Conservation (phyloP, 2,113 vertebrate genomes). For the Otolemur garnettii region DNA sequence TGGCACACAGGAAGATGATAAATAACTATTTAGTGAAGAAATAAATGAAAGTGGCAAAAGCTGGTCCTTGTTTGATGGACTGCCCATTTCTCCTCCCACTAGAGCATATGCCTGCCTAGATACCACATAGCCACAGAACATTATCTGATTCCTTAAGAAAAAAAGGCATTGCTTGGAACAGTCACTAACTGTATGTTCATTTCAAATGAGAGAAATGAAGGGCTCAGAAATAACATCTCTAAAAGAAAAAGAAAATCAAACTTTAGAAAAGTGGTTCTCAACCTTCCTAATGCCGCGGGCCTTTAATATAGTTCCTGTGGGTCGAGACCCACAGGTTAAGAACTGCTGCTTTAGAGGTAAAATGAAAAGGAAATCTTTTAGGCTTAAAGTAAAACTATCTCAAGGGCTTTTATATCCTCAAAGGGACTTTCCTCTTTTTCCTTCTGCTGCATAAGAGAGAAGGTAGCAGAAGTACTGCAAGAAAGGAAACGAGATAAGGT, state of each 20-base stretch:
- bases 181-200: slow-evolving; percentile 57
- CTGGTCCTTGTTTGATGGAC: not conserved
- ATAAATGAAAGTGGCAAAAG: slow-evolving; percentile 38
- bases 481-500: slow-evolving; percentile 5
- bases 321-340: too few species aligned
- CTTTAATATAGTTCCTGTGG: too few species aligned
- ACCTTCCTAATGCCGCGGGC: too few species aligned
- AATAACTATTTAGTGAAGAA: slow-evolving; percentile 57
- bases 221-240: slow-evolving; percentile 1
- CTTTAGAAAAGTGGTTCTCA: not conserved
- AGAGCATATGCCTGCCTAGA: not conserved
- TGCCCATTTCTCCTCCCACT: not conserved
- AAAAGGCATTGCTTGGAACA: not conserved
- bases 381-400: slow-evolving; percentile 56
- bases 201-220: slow-evolving; percentile 48
- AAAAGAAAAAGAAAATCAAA: slow-evolving; percentile 43
- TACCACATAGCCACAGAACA: not conserved
- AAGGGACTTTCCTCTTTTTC: not conserved
- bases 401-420: slow-evolving; percentile 8
- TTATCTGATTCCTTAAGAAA: not conserved
- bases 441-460: slow-evolving; percentile 11
- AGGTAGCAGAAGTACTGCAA: not conserved
- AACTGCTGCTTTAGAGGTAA: slow-evolving; percentile 18
- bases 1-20: not conserved
- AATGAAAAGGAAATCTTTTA: slow-evolving; percentile 54